phyloP scores from a whole-genome alignment of 2,888 invertebrate genomes.

The Drosophila recens region DNA sequence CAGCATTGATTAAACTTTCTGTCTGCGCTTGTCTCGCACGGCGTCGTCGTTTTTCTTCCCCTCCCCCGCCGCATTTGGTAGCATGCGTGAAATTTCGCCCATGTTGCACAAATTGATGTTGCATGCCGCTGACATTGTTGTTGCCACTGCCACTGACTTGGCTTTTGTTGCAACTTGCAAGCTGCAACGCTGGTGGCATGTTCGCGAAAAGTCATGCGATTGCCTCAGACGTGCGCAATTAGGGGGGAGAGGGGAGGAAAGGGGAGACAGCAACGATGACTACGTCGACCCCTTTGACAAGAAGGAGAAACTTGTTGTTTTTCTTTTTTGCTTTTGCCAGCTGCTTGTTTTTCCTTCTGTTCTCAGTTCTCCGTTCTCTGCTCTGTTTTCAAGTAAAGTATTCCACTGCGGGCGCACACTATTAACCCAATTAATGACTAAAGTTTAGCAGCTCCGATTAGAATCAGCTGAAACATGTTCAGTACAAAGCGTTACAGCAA shows the following conservation, averaged over 20 bases:
- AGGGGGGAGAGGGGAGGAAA: slow-evolving; percentile 27
- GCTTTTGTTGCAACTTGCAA: slow-evolving; percentile 30
- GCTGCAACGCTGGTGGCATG: slow-evolving; percentile 66
- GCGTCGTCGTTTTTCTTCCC: slow-evolving; percentile 18
- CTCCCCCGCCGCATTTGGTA: slow-evolving; percentile 16
- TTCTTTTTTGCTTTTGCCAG: slow-evolving; percentile 1
- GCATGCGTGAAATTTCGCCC: slow-evolving; percentile 74
- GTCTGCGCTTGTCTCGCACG: slow-evolving; percentile 63
- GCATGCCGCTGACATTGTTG: slow-evolving; percentile 62
- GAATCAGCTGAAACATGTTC: slow-evolving; percentile 58
- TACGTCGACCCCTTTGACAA: slow-evolving; percentile 36
- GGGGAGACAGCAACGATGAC: slow-evolving; percentile 1
- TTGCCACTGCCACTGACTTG: slow-evolving; percentile 20
- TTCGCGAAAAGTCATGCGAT: slow-evolving; percentile 71
- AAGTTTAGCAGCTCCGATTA: slow-evolving; percentile 67
- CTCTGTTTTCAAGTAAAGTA: slow-evolving; percentile 23
- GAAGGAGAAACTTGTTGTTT: slow-evolving; percentile 28
- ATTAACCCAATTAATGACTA: slow-evolving; percentile 62
- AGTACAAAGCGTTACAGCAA: slow-evolving; percentile 57
- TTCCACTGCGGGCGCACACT: slow-evolving; percentile 57
- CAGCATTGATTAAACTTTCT: slow-evolving; percentile 75
- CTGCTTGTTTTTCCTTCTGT: not conserved
- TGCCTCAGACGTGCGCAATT: slow-evolving; percentile 66
- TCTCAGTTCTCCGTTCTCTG: not conserved
- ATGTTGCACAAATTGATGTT: slow-evolving; percentile 77